These are phyloP conservation scores for Hydraecia micacea DNA, from an alignment of 2,888 invertebrate genomes.

Conservation along the genomic window DNA sequence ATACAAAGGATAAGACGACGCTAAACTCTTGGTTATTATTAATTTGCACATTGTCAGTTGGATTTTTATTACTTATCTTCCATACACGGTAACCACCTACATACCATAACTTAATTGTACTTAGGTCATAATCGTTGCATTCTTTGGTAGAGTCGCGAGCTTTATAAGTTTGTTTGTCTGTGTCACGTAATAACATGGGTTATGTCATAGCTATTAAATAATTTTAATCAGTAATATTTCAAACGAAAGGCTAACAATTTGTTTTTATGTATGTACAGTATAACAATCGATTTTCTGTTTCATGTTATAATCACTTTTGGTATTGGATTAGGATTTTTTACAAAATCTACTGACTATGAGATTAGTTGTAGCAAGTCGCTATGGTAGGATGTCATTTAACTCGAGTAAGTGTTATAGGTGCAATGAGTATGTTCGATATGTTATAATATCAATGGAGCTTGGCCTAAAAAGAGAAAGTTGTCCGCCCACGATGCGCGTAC, in stretches of 20 bases:
- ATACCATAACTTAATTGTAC: constrained; percentile 26
- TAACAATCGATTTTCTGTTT: background rate
- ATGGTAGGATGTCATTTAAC: background rate
- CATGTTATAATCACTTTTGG: background rate
- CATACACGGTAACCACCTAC: constrained; percentile 27
- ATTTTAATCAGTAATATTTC: constrained; percentile 7
- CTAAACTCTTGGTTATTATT: background rate
- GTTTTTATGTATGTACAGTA: background rate
- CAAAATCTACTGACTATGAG: background rate
- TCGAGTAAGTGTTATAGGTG: background rate
- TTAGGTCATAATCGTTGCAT: constrained; percentile 37
- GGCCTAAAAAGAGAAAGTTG: constrained; percentile 84
- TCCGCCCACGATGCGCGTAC: constrained; percentile 79
- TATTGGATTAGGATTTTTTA: background rate
- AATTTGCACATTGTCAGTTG: background rate
- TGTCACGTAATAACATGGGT: constrained; percentile 31
- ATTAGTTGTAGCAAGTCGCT: background rate
- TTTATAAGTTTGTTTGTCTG: constrained; percentile 50
- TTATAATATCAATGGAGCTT: constrained; percentile 63
- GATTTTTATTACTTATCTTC: constrained; percentile 22
- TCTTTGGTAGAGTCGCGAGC: constrained; percentile 20
- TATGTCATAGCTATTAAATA: constrained; percentile 1
- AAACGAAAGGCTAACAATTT: background rate
- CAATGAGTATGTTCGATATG: constrained; percentile 26
- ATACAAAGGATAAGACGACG: background rate